Conservation (phyloP, 2,113 vertebrate species). For the Harpagus bidentatus region DNA sequence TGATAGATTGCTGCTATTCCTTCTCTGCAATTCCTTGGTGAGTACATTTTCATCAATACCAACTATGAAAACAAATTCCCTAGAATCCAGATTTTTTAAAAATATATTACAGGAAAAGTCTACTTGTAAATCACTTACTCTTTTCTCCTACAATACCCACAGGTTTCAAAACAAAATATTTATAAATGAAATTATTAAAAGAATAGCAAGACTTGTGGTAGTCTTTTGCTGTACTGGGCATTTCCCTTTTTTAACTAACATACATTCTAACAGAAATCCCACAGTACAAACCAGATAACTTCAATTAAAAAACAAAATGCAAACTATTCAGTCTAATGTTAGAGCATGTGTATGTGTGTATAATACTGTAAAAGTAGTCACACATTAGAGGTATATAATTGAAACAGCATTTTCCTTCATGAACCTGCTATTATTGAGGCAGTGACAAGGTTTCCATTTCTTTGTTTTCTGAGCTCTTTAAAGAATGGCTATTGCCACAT, state of each 20-base stretch:
- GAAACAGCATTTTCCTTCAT: slow-evolving; percentile 62
- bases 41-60: not conserved
- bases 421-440: slow-evolving; percentile 47
- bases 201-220: slow-evolving; percentile 24
- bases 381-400: slow-evolving; percentile 64
- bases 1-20: not conserved
- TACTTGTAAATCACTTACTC: slow-evolving; percentile 17
- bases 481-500: slow-evolving; percentile 38
- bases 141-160: slow-evolving; percentile 21
- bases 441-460: slow-evolving; percentile 44
- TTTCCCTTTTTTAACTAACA: slow-evolving; percentile 17
- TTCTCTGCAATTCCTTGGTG: slow-evolving; percentile 12
- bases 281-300: not conserved
- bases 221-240: slow-evolving; percentile 34
- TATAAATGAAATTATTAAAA: not conserved
- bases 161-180: slow-evolving; percentile 20
- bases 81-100: not conserved
- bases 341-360: slow-evolving; percentile 38
- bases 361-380: slow-evolving; percentile 60
- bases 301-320: slow-evolving; percentile 19
- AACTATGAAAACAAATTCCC: slow-evolving; percentile 7
- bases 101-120: slow-evolving; percentile 28
- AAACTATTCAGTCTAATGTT: slow-evolving; percentile 21
- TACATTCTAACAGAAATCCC: slow-evolving; percentile 58
- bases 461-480: slow-evolving; percentile 60